Base-by-base conservation (phyloP, 2,888 invertebrate species). In the Trichacis sp. region DNA sequence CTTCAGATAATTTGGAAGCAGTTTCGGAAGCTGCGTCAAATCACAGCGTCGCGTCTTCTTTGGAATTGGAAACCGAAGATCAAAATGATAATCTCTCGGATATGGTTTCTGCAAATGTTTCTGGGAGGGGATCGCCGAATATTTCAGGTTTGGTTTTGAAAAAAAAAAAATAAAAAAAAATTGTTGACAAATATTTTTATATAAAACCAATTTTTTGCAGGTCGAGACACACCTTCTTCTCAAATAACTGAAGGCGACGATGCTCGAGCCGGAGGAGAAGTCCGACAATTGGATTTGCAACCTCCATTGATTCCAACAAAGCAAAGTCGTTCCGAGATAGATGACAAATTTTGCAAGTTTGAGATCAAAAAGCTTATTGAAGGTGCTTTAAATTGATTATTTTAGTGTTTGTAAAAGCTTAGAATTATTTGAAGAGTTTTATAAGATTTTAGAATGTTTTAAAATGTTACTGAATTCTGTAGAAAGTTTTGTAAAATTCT, bases 311-410 rank as follows among this genome's bases (percentile, higher is more conserved):
- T 84, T 63, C 84, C 87, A 48, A 84, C 87, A 4, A 94, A 94
- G 77, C 94, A 95, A 84, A 94, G 95, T 24, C 88, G 96, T 1
- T 96, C 96, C 58, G 98, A 98, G 77, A 96, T 98, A 61, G 97
- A 98, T 75, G 98, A 98, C 75, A 96, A 97, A 83, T 98, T 98
- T 87, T 97, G 98, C 83, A 97, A 98, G 86, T 98, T 98, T 84
- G 97, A 97, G 83, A 95, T 98, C 30, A 96, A 94, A 84, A 88
- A 88, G 55, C 78, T 88, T 33, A 87, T 88, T 66, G 87, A 87
- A 84, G 87, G 87, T 86, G 75, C 4, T 29, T 49, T 2, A 9
- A 33, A 15, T 42, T 42, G 15, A 29, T 50, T 38, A n/a, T 29
- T 29, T 20, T 3, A 36, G n/a, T n/a, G n/a, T n/a, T n/a, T n/a